These are phyloP conservation scores for Myanophis thanlyinensis DNA, from an alignment of 2,113 vertebrate genomes.

Conservation along the genomic window DNA sequence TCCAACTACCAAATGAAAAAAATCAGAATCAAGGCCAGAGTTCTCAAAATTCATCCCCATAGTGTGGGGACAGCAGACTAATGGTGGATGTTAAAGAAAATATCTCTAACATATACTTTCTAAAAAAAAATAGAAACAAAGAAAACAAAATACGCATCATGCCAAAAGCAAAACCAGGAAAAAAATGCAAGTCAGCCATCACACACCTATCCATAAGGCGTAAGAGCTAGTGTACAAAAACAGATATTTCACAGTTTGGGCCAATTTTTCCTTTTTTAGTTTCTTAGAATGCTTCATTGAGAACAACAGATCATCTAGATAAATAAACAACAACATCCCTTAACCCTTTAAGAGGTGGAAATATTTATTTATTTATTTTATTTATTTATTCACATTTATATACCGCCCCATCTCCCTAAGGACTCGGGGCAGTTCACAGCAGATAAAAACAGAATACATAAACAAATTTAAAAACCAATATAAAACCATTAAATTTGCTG, in stretches of 20 bases:
- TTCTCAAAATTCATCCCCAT: neutral
- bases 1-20: neutral
- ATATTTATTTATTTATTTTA: no score
- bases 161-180: neutral
- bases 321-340: neutral
- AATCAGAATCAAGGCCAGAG: neutral
- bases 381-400: no score
- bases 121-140: neutral
- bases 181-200: neutral
- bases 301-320: neutral
- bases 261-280: neutral
- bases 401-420: no score
- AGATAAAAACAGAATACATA: no score
- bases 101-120: neutral
- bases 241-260: neutral
- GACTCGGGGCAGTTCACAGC: no score
- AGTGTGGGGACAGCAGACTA: neutral
- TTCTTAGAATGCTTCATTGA: neutral
- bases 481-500: no score
- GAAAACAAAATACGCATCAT: neutral
- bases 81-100: neutral
- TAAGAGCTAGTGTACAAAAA: neutral
- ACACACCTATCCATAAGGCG: neutral
- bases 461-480: no score
- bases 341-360: neutral